Evolutionary conservation across 1,140 invertebrate species (phyloP), one percentile per base, ranked within the genome.

Genomic region (Gryllus bimaculatus): DNA sequence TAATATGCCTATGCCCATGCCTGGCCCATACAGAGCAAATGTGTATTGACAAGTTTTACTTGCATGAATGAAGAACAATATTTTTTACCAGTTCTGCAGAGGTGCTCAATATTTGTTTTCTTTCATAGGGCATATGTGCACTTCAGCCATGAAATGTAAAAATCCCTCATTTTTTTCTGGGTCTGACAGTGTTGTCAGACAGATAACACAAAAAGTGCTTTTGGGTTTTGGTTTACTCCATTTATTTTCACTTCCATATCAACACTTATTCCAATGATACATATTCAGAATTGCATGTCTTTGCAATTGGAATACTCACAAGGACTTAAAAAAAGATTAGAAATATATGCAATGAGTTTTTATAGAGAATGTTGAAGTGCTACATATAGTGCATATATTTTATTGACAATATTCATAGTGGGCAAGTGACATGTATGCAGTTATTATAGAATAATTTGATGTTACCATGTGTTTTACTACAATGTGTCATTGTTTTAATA

Each of bases 1-100:
- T 75, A 87, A 88, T 82, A 90, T 90, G 89, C 89, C 89, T n/a
- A 89, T 90, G 89, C 89, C 89, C 15, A 89, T 90, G 88, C 89
- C 89, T 48, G 87, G 86, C 48, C 85, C 86, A 82, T 87, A 85
- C 82, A 86, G 87, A 8, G 8, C 79, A 20, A 75, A 75, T 75
- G 74, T 79, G 21, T 79, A 74, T 66, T 79, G n/a, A 77, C 39
- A 18, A n/a, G 26, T 47, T 54, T 12, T 77, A 54, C 47, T 48
- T 48, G 20, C 18, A n/a, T 15, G 48, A 15, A 39, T 8, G n/a
- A 66, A 66, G 54, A 13, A 66, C 54, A 18, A 18, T 66, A 66
- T 66, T 3, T n/a, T 66, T 7, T 66, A 18, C 18, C 3, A 13
- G 2, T 1, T 18, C 18, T 66, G 10, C 54, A 66, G 18, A 66